phyloP scores from a whole-genome alignment of 2,113 vertebrate genomes.

The Bagarius yarrelli region DNA sequence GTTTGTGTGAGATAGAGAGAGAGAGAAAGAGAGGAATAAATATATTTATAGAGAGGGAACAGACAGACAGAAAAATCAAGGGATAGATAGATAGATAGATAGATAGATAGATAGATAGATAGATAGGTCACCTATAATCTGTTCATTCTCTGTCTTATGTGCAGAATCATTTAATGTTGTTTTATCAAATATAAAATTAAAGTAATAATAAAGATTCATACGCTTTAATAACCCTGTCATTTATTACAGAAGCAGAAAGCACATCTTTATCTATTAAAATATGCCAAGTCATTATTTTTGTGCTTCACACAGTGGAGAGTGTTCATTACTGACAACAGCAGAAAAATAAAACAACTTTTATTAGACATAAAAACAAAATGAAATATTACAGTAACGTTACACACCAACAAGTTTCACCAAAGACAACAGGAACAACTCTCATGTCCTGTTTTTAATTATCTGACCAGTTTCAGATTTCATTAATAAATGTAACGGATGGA shows the following conservation, averaged over 20 bases:
- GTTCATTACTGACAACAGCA: background rate
- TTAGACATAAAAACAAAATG: background rate
- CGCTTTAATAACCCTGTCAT: background rate
- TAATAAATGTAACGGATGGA: background rate
- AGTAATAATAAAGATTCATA: background rate
- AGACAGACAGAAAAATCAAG: too few relatives aligned
- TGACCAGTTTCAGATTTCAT: background rate
- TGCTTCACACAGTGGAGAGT: background rate
- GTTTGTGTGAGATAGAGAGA: too few relatives aligned
- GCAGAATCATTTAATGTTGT: background rate
- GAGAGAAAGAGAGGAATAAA: too few relatives aligned
- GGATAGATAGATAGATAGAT: too few relatives aligned
- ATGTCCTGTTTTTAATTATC: slow-evolving; percentile 20
- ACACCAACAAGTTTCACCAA: background rate
- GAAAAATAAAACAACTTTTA: slow-evolving; percentile 11
- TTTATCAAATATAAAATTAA: background rate
- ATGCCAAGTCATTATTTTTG: background rate
- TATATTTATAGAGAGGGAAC: too few relatives aligned
- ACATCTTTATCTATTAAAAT: slow-evolving; percentile 18
- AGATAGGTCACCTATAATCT: too few relatives aligned
- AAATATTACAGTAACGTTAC: background rate
- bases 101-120: too few relatives aligned
- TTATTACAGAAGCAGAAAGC: background rate
- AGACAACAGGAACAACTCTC: background rate
- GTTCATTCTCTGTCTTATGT: too few relatives aligned